Conservation (phyloP, 2,113 vertebrate genomes). For the Salvelinus namaycush region DNA sequence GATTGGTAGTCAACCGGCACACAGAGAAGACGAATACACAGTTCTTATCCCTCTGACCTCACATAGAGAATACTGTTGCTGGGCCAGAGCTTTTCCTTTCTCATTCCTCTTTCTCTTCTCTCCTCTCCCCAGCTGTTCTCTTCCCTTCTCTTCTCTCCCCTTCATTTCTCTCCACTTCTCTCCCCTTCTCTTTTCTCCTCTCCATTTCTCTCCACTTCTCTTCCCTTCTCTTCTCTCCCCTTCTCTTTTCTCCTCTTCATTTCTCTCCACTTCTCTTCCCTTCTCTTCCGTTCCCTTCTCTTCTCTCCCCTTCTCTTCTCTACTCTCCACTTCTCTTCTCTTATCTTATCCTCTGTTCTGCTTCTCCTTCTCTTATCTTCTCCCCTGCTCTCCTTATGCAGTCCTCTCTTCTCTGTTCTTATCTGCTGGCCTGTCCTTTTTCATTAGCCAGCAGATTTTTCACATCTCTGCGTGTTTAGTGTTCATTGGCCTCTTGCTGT, state of each 20-base stretch:
- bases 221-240: no score
- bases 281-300: background rate
- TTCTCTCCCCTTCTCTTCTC: background rate
- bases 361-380: background rate
- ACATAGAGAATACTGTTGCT: background rate
- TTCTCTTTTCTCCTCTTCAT: background rate
- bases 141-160: background rate
- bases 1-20: conserved; percentile 33
- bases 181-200: background rate
- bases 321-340: background rate
- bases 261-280: accelerated
- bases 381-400: background rate
- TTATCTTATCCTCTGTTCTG: background rate
- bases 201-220: background rate
- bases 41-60: conserved; percentile 41
- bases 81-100: background rate
- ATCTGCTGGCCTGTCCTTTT: background rate
- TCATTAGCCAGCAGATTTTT: no score
- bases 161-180: no score
- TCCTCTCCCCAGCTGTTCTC: background rate
- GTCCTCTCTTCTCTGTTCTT: background rate
- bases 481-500: background rate
- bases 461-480: background rate
- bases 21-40: conserved; percentile 43
- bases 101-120: background rate